Percentiles rank a stretch among this genome's conserved stretches.
Evolutionary conservation across 2,113 vertebrate species (phyloP).

Genomic region (Podilymbus podiceps): DNA sequence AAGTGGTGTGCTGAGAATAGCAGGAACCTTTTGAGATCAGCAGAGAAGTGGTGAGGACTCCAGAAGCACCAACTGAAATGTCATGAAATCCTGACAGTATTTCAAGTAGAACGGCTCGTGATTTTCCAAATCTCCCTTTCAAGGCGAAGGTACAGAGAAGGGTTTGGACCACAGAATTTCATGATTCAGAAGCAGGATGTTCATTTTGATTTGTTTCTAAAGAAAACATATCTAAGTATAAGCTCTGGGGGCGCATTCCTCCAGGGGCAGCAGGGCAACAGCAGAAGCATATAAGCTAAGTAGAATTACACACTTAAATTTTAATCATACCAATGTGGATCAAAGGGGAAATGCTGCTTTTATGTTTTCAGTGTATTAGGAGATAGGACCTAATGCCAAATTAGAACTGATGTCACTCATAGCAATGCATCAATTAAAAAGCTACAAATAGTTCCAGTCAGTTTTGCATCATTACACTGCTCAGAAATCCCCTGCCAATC

Average conservation of each 20-base stretch:
- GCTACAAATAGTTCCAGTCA: background rate
- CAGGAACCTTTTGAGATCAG: background rate
- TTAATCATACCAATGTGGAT: constrained; percentile 6
- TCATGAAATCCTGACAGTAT: background rate
- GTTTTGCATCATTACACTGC: background rate
- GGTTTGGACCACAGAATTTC: background rate
- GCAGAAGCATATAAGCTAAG: background rate
- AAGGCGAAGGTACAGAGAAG: background rate
- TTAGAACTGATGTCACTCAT: background rate
- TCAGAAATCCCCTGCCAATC: constrained; percentile 11
- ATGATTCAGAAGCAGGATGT: background rate
- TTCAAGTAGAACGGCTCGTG: background rate
- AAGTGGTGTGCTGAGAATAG: background rate
- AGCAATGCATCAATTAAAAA: background rate
- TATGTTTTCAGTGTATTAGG: background rate
- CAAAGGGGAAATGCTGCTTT: constrained; percentile 1
- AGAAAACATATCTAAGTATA: background rate
- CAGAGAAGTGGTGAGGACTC: background rate
- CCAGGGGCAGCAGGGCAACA: background rate
- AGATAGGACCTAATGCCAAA: background rate
- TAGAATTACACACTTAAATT: background rate
- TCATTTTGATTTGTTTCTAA: background rate
- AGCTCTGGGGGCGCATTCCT: background rate
- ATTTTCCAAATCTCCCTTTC: background rate
- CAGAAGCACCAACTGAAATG: background rate